phyloP scores from a whole-genome alignment of 2,888 invertebrate species.

The Cheilosia variabilis region DNA sequence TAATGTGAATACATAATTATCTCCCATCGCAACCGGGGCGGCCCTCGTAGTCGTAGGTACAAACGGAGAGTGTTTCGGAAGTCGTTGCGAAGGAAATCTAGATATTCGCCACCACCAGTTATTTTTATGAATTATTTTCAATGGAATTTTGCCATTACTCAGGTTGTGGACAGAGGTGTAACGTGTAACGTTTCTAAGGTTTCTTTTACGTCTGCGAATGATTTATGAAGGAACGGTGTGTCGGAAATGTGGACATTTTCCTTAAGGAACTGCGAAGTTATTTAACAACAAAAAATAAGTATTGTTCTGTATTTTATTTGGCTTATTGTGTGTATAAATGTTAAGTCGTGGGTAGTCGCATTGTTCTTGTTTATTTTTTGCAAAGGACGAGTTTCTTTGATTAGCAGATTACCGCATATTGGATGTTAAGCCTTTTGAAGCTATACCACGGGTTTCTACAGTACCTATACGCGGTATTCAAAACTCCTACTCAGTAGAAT shows the following conservation, averaged over 20 bases:
- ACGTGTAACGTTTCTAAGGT: slow-evolving; percentile 8
- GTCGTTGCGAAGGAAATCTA: slow-evolving; percentile 12
- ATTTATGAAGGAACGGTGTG: not conserved
- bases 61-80: slow-evolving; percentile 9
- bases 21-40: slow-evolving; percentile 6
- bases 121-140: slow-evolving; percentile 22
- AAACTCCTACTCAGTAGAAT: too few species aligned
- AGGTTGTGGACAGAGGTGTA: slow-evolving; percentile 1
- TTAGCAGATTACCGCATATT: too few species aligned
- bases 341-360: too few species aligned
- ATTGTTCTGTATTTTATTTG: not conserved
- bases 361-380: too few species aligned
- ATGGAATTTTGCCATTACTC: slow-evolving; percentile 10
- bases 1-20: slow-evolving; percentile 50
- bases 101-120: slow-evolving; percentile 7
- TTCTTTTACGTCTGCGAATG: not conserved
- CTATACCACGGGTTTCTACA: too few species aligned
- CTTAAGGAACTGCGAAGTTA: not conserved
- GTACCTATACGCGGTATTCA: too few species aligned
- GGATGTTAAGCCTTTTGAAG: too few species aligned
- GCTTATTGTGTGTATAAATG: not conserved
- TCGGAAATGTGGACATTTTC: not conserved
- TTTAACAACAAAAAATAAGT: not conserved
- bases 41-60: not conserved
- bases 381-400: too few species aligned